phyloP scores from a whole-genome alignment of 2,888 invertebrate genomes.

The Mythimna pallens region DNA sequence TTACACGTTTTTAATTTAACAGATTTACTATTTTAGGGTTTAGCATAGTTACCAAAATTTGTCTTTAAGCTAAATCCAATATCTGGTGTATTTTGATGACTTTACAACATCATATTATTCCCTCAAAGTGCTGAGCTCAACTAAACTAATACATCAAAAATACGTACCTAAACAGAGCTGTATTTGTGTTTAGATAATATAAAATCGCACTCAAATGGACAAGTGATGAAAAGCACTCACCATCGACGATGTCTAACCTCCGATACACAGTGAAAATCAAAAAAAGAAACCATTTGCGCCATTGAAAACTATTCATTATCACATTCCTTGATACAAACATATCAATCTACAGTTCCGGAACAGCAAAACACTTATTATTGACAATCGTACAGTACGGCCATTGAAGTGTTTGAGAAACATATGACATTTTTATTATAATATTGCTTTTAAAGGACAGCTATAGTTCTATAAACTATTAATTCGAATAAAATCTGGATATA shows the following conservation, averaged over 20 bases:
- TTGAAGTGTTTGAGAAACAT: conserved; percentile 78
- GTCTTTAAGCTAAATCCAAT: neutral
- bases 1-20: conserved; percentile 12
- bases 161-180: conserved; percentile 19
- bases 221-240: conserved; percentile 73
- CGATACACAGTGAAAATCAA: conserved; percentile 77
- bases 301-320: conserved; percentile 79
- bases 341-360: conserved; percentile 74
- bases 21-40: too few species aligned
- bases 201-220: conserved; percentile 42
- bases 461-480: conserved; percentile 17
- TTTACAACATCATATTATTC: neutral
- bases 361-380: conserved; percentile 80
- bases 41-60: neutral
- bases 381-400: conserved; percentile 82
- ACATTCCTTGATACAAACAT: conserved; percentile 81
- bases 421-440: conserved; percentile 74
- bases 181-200: conserved; percentile 47
- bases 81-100: neutral
- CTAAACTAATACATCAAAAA: conserved; percentile 10
- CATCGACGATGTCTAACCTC: conserved; percentile 78
- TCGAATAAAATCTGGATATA: conserved; percentile 19
- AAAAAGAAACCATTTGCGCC: conserved; percentile 81
- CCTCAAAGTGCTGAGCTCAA: conserved; percentile 1
- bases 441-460: conserved; percentile 11